Conservation (phyloP, 2,113 vertebrate genomes). For the Suricata suricatta region DNA sequence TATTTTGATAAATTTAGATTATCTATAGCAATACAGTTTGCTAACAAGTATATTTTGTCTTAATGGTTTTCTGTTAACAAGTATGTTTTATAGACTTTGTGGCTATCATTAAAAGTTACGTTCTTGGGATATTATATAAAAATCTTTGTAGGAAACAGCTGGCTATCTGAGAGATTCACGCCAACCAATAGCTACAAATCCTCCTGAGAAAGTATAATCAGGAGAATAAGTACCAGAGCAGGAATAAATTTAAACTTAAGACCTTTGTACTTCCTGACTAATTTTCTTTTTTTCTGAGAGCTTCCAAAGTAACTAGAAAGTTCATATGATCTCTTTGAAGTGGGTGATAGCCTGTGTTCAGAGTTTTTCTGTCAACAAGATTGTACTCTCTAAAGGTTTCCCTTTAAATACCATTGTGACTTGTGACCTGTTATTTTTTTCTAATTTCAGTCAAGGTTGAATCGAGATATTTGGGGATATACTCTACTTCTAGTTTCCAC, state of each 20-base stretch:
- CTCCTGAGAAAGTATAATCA: neutral
- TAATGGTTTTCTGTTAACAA: constrained; percentile 33
- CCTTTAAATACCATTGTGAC: neutral
- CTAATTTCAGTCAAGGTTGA: constrained; percentile 10
- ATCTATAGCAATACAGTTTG: neutral
- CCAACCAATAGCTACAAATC: neutral
- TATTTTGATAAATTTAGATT: neutral
- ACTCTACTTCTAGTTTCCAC: constrained; percentile 14
- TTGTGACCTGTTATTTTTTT: constrained; percentile 37
- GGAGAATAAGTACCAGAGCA: neutral
- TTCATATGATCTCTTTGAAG: neutral
- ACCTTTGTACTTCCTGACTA: neutral
- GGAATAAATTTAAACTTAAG: constrained; percentile 41
- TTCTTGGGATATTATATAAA: neutral
- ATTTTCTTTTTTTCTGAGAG: neutral
- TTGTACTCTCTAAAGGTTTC: neutral
- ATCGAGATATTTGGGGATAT: constrained; percentile 8
- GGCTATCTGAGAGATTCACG: constrained; percentile 3
- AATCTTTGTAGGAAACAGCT: constrained; percentile 5
- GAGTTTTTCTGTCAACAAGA: neutral
- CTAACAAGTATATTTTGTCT: constrained; percentile 11
- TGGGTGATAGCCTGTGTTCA: neutral
- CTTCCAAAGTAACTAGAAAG: neutral
- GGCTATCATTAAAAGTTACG: constrained; percentile 26
- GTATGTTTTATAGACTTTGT: constrained; percentile 36